Percentiles rank a stretch among this genome's conserved stretches.
phyloP scores from a whole-genome alignment of 2,797 vertebrate species.

The Otolemur crassicaudatus region DNA sequence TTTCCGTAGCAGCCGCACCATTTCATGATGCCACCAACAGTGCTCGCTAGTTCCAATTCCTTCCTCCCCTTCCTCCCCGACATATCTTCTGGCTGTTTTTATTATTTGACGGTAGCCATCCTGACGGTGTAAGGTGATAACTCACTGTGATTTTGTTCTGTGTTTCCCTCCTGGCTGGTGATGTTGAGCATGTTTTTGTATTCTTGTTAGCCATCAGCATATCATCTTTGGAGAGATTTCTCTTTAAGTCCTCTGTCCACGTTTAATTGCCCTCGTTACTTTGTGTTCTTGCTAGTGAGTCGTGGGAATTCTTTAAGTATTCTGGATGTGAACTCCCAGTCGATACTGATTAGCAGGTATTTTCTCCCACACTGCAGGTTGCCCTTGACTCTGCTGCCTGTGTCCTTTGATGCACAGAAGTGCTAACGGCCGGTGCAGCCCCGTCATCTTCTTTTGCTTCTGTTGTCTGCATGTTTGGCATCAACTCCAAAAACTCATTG shows the following conservation, averaged over 20 bases:
- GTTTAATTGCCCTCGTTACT: background rate
- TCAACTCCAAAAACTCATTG: background rate
- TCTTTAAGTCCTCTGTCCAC: background rate
- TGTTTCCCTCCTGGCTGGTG: background rate
- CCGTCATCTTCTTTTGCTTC: background rate
- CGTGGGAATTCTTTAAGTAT: background rate
- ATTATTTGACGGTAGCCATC: background rate
- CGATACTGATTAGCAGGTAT: background rate
- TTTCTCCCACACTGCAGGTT: background rate
- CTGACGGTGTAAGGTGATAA: background rate
- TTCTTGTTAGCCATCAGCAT: background rate
- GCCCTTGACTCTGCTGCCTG: background rate
- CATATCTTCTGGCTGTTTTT: background rate
- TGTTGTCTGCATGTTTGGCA: background rate
- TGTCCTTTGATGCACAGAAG: background rate
- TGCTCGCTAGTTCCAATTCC: accelerated
- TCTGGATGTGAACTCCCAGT: background rate
- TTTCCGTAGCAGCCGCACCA: background rate
- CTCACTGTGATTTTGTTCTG: too few relatives aligned
- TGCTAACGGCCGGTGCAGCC: background rate
- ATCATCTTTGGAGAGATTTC: background rate
- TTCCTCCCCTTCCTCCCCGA: background rate
- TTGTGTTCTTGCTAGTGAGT: background rate
- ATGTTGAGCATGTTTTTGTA: too few relatives aligned
- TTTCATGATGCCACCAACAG: background rate